Base-by-base conservation (phyloP, 2,888 invertebrate species). In the Schizaphis graminum region DNA sequence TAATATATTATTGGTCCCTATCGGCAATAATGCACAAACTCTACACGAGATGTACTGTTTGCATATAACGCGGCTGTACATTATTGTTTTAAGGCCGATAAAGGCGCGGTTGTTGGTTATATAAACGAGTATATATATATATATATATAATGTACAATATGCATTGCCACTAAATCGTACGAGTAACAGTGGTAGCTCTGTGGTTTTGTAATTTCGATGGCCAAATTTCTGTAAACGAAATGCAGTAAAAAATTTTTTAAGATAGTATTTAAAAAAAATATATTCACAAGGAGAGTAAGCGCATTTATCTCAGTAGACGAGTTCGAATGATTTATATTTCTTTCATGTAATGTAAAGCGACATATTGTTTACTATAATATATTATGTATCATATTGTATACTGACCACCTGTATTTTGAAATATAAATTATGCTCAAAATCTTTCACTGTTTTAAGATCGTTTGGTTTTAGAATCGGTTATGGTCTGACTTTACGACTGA, bases 1-100 rank as follows among this genome's bases (percentile, higher is more conserved):
- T 77, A 77, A 77, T 77, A 77, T 77, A 77, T 77, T 77, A 77
- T 77, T 77, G 35, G 77, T 35, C 77, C 77, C 77, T 77, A 35
- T 77, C 77, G 77, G 35, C 16, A 77, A 77, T 77, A 77, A 77
- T 77, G 8, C 77, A 21, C 35, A 77, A 77, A 35, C 35, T 77
- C 77, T 77, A 35, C 35, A 21, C 16, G 21, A 77, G 2, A 5
- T 35, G 35, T 16, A 77, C 77, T 77, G 21, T 41, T 21, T 35
- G 35, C 21, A 35, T 77, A 35, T 21, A 77, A 77, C 77, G 35
- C 8, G 35, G 77, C 77, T 77, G 77, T 77, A 77, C 35, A 77
- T 77, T 77, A 77, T 77, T 77, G 35, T 77, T 77, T 77, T 3
- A 35, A 21, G 35, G 77, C 35, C 21, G 77, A 77, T 35, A 35